Evolutionary conservation across 2,888 invertebrate genomes (phyloP), one percentile per base, ranked within the genome.

Genomic region (Brachyptera putata): DNA sequence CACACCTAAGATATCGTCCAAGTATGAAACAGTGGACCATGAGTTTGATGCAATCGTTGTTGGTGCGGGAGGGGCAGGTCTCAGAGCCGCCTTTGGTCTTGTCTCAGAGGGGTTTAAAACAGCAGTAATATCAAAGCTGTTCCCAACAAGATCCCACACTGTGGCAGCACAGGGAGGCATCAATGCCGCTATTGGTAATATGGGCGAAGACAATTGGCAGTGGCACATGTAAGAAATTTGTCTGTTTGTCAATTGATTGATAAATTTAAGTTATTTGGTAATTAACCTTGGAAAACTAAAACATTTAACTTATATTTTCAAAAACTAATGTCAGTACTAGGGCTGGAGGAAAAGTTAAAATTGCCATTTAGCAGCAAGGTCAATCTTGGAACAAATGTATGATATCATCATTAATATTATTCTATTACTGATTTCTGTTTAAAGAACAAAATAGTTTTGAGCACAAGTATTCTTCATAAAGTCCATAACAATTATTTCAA

Each of bases 151-250:
- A 63, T 87, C 86, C 4, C 88, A 89, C 71, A 89, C 89, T 1
- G 86, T 87, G 1, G 87, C 88, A 43, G 87, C 87, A n/a, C 87
- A 88, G 76, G 89, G 89, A 63, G 89, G 88, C 60, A 84, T 89
- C 62, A 89, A 89, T 74, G 89, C 88, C n/a, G 87, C 88, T 5
- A 75, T 89, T 39, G 86, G 87, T 55, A 85, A 86, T 69, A 85
- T 86, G 83, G 87, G 86, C 68, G 80, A 81, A 1, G 88, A 89
- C 69, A 79, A 84, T 66, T 89, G 88, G 88, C 77, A 80, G 58
- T 88, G 84, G 81, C 88, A 89, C 70, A 85, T 87, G 79, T 87
- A 77, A 46, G 46, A 24, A 1, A 2, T 14, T 1, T 21, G 2
- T 14, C 21, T n/a, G n/a, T n/a, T n/a, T n/a, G n/a, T n/a, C n/a